Evolutionary conservation across 30 jellyfish, hydroid and myxozoan genomes (phyloP), one percentile per base, ranked within the genome.

Genomic region (Pelagia noctiluca): DNA sequence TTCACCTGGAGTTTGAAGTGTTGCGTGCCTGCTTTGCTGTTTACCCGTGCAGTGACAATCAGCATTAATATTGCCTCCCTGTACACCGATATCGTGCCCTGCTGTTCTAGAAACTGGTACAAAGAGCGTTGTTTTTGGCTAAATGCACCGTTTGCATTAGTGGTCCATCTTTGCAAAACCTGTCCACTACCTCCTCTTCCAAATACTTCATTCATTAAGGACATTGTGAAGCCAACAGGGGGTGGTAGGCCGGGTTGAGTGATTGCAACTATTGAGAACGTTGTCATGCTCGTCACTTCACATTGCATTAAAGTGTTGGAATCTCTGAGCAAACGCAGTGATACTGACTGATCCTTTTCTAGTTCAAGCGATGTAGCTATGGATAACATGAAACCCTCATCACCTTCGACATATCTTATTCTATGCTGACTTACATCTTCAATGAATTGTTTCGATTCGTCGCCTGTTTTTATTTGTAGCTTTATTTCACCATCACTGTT

Each of bases 291-390:
- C 18, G 49, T 2, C 13, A 2, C 35, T 13, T 25, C 1, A n/a
- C n/a, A n/a, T n/a, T n/a, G n/a, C n/a, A n/a, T n/a, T n/a, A n/a
- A n/a, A n/a, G n/a, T n/a, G n/a, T n/a, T n/a, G n/a, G n/a, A n/a
- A n/a, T n/a, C n/a, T 22, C 67, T 35, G 3, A n/a, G 12, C 57
- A 77, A 28, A 24, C 29, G 21, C 35, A 32, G 35, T 25, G 79
- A 77, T 23, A 61, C 70, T 4, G 75, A 1, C 75, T 86, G 86
- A 10, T 86, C 92, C 35, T 74, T 70, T 16, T 30, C 33, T 1
- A 86, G 85, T 28, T 42, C 19, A 13, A 86, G 12, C 21, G 96
- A 83, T 1, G 62, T 30, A 22, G 73, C 29, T 10, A 66, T n/a
- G 29, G 85, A 34, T 61, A 75, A 21, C n/a, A 81, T 35, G 3